Evolutionary conservation across 2,113 vertebrate genomes (phyloP).

Genomic region (Pseudolaguvia tuberculata): DNA sequence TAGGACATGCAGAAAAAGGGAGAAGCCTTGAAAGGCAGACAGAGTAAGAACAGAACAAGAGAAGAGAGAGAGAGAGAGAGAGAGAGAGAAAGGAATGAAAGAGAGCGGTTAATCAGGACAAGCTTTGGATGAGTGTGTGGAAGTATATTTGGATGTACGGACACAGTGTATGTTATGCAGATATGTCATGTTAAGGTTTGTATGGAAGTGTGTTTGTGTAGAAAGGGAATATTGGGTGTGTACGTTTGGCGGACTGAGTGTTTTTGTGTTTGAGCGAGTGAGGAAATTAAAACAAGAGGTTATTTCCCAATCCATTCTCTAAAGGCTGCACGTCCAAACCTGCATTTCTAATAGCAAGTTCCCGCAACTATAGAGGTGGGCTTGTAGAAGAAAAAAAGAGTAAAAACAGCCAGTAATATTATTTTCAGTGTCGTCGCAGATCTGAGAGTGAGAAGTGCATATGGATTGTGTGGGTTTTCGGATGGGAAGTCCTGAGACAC

Average conservation of each 20-base stretch:
- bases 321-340: conserved; percentile 67
- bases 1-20: conserved; percentile 87
- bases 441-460: conserved; percentile 47
- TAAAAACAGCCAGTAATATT: conserved; percentile 33
- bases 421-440: conserved; percentile 34
- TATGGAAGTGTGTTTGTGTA: conserved; percentile 31
- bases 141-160: conserved; percentile 18
- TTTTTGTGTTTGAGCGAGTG: conserved; percentile 30
- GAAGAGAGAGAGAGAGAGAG: conserved; percentile 19
- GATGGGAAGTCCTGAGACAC: conserved; percentile 76
- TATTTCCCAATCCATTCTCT: conserved; percentile 61
- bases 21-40: conserved; percentile 47
- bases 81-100: conserved; percentile 19
- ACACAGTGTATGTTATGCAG: conserved; percentile 35
- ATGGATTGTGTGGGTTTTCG: conserved; percentile 59
- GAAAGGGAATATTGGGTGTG: conserved; percentile 17
- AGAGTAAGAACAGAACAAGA: conserved; percentile 37
- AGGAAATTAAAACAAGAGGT: conserved; percentile 38
- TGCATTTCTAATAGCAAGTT: conserved; percentile 54
- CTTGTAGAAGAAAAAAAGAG: conserved; percentile 28
- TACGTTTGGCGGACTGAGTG: conserved; percentile 27
- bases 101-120: conserved; percentile 29
- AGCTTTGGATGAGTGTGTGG: conserved; percentile 31
- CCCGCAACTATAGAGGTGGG: conserved; percentile 51
- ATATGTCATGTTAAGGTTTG: neutral